Conservation (phyloP, 2,888 invertebrate species). For the Rhaphigaster nebulosa region DNA sequence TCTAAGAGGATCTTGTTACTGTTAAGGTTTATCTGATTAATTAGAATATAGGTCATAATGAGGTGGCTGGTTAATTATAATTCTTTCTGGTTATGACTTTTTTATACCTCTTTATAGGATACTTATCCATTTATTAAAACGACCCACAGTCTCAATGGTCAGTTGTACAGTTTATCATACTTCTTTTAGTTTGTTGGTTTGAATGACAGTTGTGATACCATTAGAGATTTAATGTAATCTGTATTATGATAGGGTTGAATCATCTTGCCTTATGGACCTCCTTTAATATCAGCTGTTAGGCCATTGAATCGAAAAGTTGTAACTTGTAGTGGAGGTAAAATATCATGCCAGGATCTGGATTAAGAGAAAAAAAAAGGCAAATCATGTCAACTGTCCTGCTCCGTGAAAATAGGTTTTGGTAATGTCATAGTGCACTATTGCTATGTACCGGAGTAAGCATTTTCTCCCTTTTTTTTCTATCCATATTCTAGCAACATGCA, state of each 20-base stretch:
- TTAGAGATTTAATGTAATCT: not conserved
- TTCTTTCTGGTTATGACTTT: not conserved
- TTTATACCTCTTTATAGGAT: not conserved
- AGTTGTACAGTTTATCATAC: not conserved
- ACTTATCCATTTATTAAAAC: not conserved
- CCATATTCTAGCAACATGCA: too few species aligned
- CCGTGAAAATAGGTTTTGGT: too few species aligned
- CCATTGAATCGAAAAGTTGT: not conserved
- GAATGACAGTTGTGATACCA: not conserved
- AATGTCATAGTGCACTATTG: not conserved
- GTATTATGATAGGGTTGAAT: not conserved
- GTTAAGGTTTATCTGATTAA: not conserved
- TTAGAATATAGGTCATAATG: not conserved
- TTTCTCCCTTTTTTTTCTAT: too few species aligned
- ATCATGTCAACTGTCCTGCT: too few species aligned
- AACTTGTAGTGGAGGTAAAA: not conserved
- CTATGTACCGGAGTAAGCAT: too few species aligned
- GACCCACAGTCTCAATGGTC: slow-evolving; percentile 13
- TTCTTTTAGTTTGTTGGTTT: not conserved
- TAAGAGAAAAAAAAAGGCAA: too few species aligned
- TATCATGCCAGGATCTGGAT: not conserved
- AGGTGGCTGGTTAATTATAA: not conserved
- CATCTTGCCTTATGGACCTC: not conserved
- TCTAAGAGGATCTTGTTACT: not conserved
- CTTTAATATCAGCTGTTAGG: not conserved